Evolutionary conservation across 2,888 invertebrate genomes (phyloP).

Genomic region (Laspeyria flexula): DNA sequence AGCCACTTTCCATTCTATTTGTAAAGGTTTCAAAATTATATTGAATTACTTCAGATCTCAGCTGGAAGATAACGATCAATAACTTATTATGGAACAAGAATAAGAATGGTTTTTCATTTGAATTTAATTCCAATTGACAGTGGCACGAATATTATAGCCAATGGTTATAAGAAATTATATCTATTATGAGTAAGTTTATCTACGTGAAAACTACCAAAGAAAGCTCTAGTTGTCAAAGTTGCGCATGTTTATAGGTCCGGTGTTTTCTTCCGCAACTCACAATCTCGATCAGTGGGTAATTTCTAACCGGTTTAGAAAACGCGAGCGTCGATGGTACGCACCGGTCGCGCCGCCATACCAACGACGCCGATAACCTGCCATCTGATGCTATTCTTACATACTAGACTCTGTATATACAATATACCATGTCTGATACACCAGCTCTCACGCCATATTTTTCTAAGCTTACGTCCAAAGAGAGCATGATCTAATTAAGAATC

Average conservation of each 20-base stretch:
- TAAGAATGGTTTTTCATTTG: too few species aligned
- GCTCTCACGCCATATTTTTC: constrained; percentile 74
- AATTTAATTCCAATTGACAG: too few species aligned
- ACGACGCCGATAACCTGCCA: constrained; percentile 40
- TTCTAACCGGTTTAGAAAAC: constrained; percentile 86
- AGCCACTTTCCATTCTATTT: too few species aligned
- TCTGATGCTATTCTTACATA: constrained; percentile 61
- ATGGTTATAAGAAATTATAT: too few species aligned
- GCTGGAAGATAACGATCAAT: too few species aligned
- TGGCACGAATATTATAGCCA: too few species aligned
- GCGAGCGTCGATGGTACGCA: constrained; percentile 60
- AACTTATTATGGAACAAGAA: too few species aligned
- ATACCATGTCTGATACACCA: constrained; percentile 47
- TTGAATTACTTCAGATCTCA: too few species aligned
- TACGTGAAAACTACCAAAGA: constrained; percentile 55
- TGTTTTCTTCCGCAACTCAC: constrained; percentile 82
- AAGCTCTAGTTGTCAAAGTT: constrained; percentile 66
- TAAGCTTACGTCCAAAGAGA: constrained; percentile 50
- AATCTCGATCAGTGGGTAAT: constrained; percentile 84
- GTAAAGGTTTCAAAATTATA: too few species aligned
- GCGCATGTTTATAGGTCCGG: constrained; percentile 72
- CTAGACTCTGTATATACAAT: constrained; percentile 37
- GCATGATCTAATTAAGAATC: constrained; percentile 40
- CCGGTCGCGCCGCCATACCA: constrained; percentile 29
- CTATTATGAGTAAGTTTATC: constrained; percentile 12